Evolutionary conservation across 2,888 invertebrate species (phyloP).

Genomic region (Campoplex nolae): DNA sequence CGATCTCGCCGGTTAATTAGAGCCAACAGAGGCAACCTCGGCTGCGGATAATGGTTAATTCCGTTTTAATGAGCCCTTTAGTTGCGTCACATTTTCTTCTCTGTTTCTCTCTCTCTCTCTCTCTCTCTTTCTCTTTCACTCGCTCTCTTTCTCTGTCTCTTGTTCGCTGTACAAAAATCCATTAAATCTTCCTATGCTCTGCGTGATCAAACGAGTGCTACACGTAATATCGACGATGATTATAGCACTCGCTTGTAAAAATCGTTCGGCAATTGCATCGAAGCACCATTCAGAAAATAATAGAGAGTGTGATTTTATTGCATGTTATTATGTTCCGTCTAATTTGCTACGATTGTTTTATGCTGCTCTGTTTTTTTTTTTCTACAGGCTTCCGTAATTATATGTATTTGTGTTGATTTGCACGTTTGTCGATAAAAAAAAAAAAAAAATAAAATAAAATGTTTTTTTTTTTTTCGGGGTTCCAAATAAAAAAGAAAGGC

Average conservation of each 20-base stretch:
- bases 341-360: slow-evolving; percentile 14
- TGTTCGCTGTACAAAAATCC: slow-evolving; percentile 51
- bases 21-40: slow-evolving; percentile 71
- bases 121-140: slow-evolving; percentile 32
- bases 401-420: neutral
- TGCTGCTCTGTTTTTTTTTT: neutral
- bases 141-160: neutral
- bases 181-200: slow-evolving; percentile 52
- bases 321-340: neutral
- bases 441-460: too few relatives aligned
- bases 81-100: slow-evolving; percentile 69
- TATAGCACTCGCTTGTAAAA: slow-evolving; percentile 1
- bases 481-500: neutral
- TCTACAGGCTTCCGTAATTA: neutral
- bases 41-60: slow-evolving; percentile 73
- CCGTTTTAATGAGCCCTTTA: slow-evolving; percentile 72
- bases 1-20: slow-evolving; percentile 71
- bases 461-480: neutral
- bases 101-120: slow-evolving; percentile 35
- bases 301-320: slow-evolving; percentile 15
- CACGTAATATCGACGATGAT: slow-evolving; percentile 14
- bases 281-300: slow-evolving; percentile 23
- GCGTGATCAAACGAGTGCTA: slow-evolving; percentile 48
- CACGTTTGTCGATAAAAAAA: neutral
- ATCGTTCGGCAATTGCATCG: slow-evolving; percentile 1